Evolutionary conservation across 2,888 invertebrate genomes (phyloP), one percentile per base, ranked within the genome.

Genomic region (Physocephala rufipes): DNA sequence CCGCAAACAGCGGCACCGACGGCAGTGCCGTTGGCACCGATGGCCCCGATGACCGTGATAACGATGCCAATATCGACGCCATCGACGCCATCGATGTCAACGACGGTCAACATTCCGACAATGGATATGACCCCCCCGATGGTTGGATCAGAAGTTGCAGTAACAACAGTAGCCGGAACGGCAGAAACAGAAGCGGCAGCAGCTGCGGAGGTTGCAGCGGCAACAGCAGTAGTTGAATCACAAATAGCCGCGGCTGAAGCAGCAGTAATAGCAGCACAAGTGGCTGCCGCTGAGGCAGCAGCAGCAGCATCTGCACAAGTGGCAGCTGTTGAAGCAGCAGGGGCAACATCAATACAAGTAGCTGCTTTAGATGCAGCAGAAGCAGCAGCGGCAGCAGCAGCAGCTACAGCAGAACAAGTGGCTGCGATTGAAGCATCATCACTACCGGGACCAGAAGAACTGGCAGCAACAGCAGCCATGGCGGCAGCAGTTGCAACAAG

Each of bases 241-340:
- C 13, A 63, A 4, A 2, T 68, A 30, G 12, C 62, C 24, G 9
- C 21, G 21, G 26, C 21, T 55, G 21, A 43, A 19, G 28, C 65
- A 45, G 58, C 68, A 1, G 65, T 64, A 61, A 24, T 36, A 16
- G 21, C n/a, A 53, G 12, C 67, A 53, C 2, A 21, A 21, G 65
- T 59, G 62, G 62, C 71, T 16, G 61, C 68, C 13, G 71, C 28
- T 24, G 76, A 74, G 71, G 4, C 45, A 64, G 13, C 49, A 47
- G 21, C 13, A 16, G 74, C 80, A 69, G 71, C 75, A 65, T 71
- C 73, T 36, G 61, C 73, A 70, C 70, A 74, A 62, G 72, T 72
- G 36, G 61, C 73, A 63, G 69, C 67, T 55, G 26, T n/a, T 4
- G 49, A 49, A 49, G 4, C 49, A 15, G n/a, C 12, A 4, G 19